Evolutionary conservation across 2,888 invertebrate species (phyloP).

Genomic region (Ormyrus rosae): DNA sequence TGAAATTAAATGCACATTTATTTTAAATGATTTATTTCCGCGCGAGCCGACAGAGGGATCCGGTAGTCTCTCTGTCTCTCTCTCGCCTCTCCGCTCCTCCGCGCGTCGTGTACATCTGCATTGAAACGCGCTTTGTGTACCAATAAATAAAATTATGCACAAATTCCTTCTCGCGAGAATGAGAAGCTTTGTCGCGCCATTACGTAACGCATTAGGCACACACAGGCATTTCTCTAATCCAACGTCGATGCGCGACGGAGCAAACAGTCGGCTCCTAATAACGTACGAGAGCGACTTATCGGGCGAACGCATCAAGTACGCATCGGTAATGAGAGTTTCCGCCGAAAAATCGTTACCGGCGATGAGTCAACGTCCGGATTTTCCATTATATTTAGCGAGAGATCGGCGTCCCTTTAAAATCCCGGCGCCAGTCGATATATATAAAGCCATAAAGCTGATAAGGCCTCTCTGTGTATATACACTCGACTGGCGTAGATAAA

Average conservation of each 20-base stretch:
- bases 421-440: too few relatives aligned
- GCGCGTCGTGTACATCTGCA: neutral
- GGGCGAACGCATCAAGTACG: neutral
- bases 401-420: too few relatives aligned
- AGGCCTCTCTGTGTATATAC: too few relatives aligned
- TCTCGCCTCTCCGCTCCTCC: too few relatives aligned
- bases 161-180: too few relatives aligned
- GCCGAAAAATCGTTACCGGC: neutral
- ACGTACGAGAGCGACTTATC: constrained; percentile 6
- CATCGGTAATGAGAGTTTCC: neutral
- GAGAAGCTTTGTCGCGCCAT: neutral
- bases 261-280: constrained; percentile 10
- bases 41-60: constrained; percentile 44
- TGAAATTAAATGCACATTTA: constrained; percentile 40
- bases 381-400: too few relatives aligned
- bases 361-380: neutral
- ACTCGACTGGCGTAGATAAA: too few relatives aligned
- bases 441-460: too few relatives aligned
- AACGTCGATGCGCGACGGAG: constrained; percentile 22
- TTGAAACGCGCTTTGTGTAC: neutral
- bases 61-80: neutral
- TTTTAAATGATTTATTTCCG: constrained; percentile 66
- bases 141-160: constrained; percentile 3
- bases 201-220: neutral
- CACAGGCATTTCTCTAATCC: neutral